These are phyloP conservation scores for Ellobius talpinus DNA, from an alignment of 2,113 vertebrate genomes.

Conservation along the genomic window DNA sequence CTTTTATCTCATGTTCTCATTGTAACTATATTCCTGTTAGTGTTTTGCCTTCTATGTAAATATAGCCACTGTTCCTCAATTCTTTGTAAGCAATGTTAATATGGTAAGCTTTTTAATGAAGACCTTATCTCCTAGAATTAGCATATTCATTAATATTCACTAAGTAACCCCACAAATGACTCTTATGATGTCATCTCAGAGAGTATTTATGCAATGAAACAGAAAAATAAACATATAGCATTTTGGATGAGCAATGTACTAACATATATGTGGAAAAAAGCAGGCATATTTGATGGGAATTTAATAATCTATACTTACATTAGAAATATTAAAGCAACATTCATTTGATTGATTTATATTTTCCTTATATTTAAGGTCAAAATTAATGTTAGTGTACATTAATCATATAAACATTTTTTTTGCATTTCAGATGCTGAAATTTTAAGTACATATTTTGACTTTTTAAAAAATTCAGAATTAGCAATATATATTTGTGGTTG, in stretches of 20 bases:
- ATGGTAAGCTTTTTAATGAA: not conserved
- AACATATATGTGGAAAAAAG: not conserved
- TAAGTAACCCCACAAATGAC: not conserved
- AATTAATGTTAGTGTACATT: not conserved
- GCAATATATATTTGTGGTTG: not conserved
- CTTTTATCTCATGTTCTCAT: rapidly evolving
- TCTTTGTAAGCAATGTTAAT: not conserved
- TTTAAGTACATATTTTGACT: not conserved
- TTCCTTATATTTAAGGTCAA: not conserved
- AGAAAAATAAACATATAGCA: not conserved
- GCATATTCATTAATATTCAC: not conserved
- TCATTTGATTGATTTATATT: not conserved
- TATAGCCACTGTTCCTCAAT: not conserved
- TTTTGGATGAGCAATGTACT: not conserved
- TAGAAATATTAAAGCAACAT: not conserved
- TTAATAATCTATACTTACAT: not conserved
- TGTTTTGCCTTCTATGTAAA: not conserved
- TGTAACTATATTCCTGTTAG: not conserved
- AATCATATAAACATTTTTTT: not conserved
- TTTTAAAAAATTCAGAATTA: not conserved
- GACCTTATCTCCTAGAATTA: not conserved
- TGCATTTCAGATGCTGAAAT: not conserved
- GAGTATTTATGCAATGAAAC: constrained; percentile 1
- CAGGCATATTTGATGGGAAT: not conserved
- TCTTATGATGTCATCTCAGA: not conserved